Conservation (phyloP, 2,113 vertebrate species). For the Orthochromis indermauri region DNA sequence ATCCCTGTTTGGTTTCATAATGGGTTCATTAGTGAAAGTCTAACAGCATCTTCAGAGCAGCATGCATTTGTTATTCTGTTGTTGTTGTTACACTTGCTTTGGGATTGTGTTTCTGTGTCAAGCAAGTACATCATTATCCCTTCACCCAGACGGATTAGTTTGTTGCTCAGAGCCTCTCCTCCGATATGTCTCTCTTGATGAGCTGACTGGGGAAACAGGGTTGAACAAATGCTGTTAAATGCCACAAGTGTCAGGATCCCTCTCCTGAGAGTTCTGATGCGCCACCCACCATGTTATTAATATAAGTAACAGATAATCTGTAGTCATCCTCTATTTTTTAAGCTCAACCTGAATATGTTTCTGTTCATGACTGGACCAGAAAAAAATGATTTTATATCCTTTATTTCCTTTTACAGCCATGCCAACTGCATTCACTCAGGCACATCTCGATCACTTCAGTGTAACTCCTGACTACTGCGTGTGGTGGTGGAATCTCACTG, state of each 20-base stretch:
- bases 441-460: background rate
- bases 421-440: background rate
- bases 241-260: conserved; percentile 13
- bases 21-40: conserved; percentile 31
- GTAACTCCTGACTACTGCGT: background rate
- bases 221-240: conserved; percentile 33
- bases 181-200: conserved; percentile 33
- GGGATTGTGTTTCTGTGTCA: conserved; percentile 45
- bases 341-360: background rate
- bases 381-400: background rate
- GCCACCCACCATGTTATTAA: background rate
- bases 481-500: background rate
- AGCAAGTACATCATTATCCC: conserved; percentile 49
- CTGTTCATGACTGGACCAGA: background rate
- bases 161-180: conserved; percentile 20
- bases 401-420: background rate
- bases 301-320: background rate
- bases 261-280: background rate
- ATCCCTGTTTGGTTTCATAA: conserved; percentile 19
- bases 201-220: background rate
- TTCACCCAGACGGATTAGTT: conserved; percentile 53
- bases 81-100: conserved; percentile 29
- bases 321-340: background rate
- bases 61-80: conserved; percentile 34
- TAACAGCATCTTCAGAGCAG: background rate